phyloP scores from a whole-genome alignment of 2,888 invertebrate genomes.

The Carpatolechia fugitivella region DNA sequence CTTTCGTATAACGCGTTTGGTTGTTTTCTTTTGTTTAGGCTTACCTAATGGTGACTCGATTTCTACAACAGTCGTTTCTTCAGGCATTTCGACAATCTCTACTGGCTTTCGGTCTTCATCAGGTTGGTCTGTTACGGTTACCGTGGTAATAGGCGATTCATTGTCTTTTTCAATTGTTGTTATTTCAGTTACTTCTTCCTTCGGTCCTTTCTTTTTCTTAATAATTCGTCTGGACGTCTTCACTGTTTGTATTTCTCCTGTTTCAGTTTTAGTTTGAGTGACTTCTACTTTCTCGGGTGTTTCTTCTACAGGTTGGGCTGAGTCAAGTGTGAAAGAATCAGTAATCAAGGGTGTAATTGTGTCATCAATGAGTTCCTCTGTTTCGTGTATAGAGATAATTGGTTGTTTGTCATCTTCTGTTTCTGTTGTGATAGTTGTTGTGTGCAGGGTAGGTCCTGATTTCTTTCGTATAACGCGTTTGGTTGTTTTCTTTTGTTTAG shows the following conservation, averaged over 20 bases:
- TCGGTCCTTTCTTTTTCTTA: slow-evolving; percentile 41
- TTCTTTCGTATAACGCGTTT: no score
- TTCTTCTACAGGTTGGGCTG: slow-evolving; percentile 36
- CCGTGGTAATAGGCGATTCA: slow-evolving; percentile 29
- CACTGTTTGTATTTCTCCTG: slow-evolving; percentile 37
- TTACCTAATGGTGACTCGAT: slow-evolving; percentile 35
- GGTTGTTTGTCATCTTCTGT: no score
- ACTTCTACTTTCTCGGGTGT: slow-evolving; percentile 24
- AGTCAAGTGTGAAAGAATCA: no score
- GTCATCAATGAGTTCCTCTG: no score
- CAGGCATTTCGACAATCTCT: no score
- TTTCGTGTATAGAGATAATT: no score
- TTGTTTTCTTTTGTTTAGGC: slow-evolving; percentile 38
- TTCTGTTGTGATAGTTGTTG: no score
- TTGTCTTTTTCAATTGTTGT: slow-evolving; percentile 21
- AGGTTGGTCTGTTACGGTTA: slow-evolving; percentile 1
- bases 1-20: slow-evolving; percentile 41
- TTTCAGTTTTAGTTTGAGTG: slow-evolving; percentile 24
- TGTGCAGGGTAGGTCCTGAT: no score
- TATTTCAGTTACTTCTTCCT: slow-evolving; percentile 32
- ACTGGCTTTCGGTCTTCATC: no score
- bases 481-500: slow-evolving; percentile 35
- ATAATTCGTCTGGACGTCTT: slow-evolving; percentile 39
- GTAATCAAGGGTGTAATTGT: no score
- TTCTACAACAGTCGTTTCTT: slow-evolving; percentile 27